phyloP scores from a whole-genome alignment of 2,797 vertebrate species.

The Pelochelys cantorii region DNA sequence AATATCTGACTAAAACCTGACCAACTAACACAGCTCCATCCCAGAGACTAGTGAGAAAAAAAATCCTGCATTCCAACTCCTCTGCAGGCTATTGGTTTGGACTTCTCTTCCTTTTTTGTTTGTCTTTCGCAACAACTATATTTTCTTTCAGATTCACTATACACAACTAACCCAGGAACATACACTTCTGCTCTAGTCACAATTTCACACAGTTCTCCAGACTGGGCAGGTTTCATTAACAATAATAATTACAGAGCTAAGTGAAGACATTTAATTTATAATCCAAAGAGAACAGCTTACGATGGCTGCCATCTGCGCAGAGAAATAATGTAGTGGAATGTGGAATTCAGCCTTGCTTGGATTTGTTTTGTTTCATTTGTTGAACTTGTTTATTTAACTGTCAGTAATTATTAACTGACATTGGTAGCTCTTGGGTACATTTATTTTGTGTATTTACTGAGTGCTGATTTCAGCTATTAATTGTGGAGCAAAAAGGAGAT shows the following conservation, averaged over 20 bases:
- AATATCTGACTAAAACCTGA: not conserved
- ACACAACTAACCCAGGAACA: not conserved
- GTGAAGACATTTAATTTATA: not conserved
- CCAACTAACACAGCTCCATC: not conserved
- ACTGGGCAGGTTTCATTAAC: not conserved
- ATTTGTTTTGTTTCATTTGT: rapidly evolving
- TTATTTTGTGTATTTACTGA: rapidly evolving
- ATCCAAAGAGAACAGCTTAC: not conserved
- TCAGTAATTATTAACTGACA: not conserved
- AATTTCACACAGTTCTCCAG: not conserved
- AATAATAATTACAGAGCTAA: not conserved
- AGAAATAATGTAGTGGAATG: not conserved
- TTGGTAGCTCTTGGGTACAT: not conserved
- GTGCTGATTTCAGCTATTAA: not conserved
- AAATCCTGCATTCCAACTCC: not conserved
- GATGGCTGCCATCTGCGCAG: not conserved
- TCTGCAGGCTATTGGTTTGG: not conserved
- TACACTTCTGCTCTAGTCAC: not conserved
- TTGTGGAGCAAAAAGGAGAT: not conserved
- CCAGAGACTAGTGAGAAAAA: not conserved
- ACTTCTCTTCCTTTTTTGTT: not conserved
- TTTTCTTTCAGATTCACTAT: not conserved
- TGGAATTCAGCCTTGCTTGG: not conserved
- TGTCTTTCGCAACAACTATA: not conserved
- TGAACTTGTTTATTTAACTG: not conserved